Conservation (phyloP, 2,113 vertebrate species). For the Phylloscopus trochilus region DNA sequence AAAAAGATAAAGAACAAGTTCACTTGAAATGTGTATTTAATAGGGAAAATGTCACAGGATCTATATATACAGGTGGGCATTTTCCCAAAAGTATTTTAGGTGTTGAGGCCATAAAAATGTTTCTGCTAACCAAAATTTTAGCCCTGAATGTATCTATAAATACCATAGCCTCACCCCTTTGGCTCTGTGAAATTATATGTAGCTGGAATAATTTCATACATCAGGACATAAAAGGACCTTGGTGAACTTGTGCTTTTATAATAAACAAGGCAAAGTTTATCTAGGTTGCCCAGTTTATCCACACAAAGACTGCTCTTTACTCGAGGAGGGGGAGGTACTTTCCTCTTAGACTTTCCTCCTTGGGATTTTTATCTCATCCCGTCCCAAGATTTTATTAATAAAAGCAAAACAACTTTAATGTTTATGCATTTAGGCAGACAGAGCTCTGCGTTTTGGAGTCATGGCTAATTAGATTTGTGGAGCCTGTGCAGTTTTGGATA, state of each 20-base stretch:
- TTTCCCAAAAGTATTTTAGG: neutral
- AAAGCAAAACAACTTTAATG: neutral
- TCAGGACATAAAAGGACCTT: neutral
- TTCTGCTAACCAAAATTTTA: conserved; percentile 12
- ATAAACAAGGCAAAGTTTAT: conserved; percentile 19
- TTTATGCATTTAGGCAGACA: neutral
- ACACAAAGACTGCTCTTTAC: neutral
- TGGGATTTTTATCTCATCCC: neutral
- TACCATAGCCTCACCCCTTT: neutral
- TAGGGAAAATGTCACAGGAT: neutral
- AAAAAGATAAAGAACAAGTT: neutral
- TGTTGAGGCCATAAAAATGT: neutral
- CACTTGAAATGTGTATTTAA: neutral
- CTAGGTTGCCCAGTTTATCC: neutral
- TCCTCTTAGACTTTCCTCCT: neutral
- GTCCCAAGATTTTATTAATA: neutral
- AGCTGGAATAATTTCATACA: neutral
- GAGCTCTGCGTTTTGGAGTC: neutral
- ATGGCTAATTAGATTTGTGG: neutral
- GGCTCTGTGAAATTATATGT: neutral
- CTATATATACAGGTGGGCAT: neutral
- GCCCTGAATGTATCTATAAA: neutral
- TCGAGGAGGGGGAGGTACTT: neutral
- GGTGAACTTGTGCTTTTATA: conserved; percentile 29
- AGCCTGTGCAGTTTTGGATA: neutral